Percentiles rank a stretch among this genome's conserved stretches.
Evolutionary conservation across 2,797 vertebrate genomes (phyloP).

Genomic region (Gorsachius magnificus): DNA sequence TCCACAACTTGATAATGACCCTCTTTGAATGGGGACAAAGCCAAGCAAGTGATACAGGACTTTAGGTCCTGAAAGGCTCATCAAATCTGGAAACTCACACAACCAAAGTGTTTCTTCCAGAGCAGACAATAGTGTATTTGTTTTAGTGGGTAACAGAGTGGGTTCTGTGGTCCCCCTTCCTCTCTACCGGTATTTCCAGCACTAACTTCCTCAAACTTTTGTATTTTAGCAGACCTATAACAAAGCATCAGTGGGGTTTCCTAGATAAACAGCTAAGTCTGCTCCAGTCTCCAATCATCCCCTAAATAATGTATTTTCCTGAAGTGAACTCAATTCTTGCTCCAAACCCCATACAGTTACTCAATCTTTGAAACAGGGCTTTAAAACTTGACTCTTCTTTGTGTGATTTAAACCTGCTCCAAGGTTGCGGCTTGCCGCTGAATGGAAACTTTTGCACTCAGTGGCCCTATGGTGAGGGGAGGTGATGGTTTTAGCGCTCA

Average conservation of each 20-base stretch:
- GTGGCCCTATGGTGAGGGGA: not conserved
- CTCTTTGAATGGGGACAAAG: not conserved
- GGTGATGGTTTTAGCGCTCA: rapidly evolving
- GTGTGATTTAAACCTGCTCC: not conserved
- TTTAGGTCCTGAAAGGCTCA: not conserved
- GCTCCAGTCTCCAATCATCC: not conserved
- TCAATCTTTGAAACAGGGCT: not conserved
- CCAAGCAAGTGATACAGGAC: not conserved
- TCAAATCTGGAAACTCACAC: not conserved
- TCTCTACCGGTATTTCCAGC: not conserved
- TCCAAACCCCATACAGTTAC: not conserved
- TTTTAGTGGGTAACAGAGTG: not conserved
- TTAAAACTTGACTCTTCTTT: not conserved
- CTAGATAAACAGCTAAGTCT: not conserved
- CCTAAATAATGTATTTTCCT: not conserved
- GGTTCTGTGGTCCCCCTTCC: not conserved
- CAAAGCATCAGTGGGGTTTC: not conserved
- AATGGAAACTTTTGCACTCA: not conserved
- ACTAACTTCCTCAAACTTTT: not conserved
- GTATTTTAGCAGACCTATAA: not conserved
- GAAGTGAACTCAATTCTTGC: not conserved
- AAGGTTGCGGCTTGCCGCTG: not conserved
- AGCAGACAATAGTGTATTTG: not conserved
- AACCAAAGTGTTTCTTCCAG: not conserved
- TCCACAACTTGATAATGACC: not conserved